A percentile compares a stretch with the other conserved stretches of the same genome.
phyloP scores from a whole-genome alignment of 2,888 invertebrate species.

The Cataglyphis altisquamis region DNA sequence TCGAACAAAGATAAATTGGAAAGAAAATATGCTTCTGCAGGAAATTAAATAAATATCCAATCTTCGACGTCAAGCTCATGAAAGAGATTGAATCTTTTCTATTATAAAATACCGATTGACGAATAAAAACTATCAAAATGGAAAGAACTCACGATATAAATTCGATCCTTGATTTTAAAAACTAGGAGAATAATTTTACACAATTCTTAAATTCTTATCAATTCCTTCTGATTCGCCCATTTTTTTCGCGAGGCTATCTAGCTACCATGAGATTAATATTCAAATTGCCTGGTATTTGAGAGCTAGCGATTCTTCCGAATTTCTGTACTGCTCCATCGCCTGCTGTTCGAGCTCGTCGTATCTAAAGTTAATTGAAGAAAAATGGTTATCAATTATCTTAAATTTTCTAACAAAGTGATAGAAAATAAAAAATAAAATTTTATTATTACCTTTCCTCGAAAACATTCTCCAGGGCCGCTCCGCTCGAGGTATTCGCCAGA shows the following conservation, averaged over 20 bases:
- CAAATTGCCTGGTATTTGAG: constrained; percentile 80
- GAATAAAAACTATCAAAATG: not conserved
- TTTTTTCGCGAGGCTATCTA: not conserved
- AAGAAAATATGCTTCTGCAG: not conserved
- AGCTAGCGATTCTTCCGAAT: constrained; percentile 82
- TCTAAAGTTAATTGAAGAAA: constrained; percentile 41
- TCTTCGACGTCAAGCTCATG: not conserved
- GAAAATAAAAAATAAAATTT: not conserved
- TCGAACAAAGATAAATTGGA: not conserved
- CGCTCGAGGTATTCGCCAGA: constrained; percentile 84
- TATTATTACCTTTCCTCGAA: constrained; percentile 76
- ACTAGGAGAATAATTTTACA: not conserved
- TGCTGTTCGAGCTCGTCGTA: constrained; percentile 89
- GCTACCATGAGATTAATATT: not conserved
- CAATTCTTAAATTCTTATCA: not conserved
- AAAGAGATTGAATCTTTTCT: not conserved
- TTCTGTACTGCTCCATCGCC: constrained; percentile 90
- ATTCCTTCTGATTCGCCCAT: not conserved
- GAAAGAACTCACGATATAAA: not conserved
- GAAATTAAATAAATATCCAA: not conserved
- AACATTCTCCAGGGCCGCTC: constrained; percentile 68
- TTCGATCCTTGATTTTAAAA: not conserved
- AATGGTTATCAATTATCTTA: not conserved
- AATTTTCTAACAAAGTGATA: not conserved
- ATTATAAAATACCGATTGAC: not conserved